Base-by-base conservation (phyloP, 2,888 invertebrate species). In the Plebejus anna region DNA sequence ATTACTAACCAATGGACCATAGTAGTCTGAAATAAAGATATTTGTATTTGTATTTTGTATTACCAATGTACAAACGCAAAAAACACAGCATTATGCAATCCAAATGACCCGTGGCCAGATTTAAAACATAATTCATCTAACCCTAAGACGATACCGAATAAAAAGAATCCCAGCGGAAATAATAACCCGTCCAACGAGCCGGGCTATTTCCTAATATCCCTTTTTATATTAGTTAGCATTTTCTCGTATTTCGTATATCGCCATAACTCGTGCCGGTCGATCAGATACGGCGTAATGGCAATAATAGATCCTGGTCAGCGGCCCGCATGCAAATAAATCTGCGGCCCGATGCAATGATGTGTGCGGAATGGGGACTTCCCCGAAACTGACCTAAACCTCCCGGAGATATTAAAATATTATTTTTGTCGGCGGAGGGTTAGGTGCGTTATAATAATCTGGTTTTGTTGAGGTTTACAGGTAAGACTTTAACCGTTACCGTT, bases 281-380 rank as follows among this genome's bases (percentile, higher is more conserved):
- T 94, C 94, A 91, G 94, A 94, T 94, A 94, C 85, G 85, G 82
- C 86, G 89, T 94, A 94, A 94, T 92, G 93, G 94, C 90, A 88
- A 89, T 94, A 94, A 94, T 94, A 92, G 91, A 91, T 94, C 94
- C 93, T 94, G 94, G 92, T 92, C 94, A 94, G 92, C 92, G 90
- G 93, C 93, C 94, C 94, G 93, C 94, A 94, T 94, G 94, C 94
- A 94, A 94, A 94, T 94, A 94, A 94, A 94, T 94, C 94, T 92
- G 90, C 89, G 90, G 87, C 88, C 91, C 90, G 87, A 94, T 93
- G 94, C 94, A 94, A 94, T 94, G 94, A 94, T 94, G 94, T 94
- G 94, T 94, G 92, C 91, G 93, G 90, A 94, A 94, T 94, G 92
- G 91, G 86, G 89, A 90, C 90, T 86, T 71, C 42, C 72, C 84